Conservation (phyloP, 2,113 vertebrate species). For the Synchiropus splendidus region DNA sequence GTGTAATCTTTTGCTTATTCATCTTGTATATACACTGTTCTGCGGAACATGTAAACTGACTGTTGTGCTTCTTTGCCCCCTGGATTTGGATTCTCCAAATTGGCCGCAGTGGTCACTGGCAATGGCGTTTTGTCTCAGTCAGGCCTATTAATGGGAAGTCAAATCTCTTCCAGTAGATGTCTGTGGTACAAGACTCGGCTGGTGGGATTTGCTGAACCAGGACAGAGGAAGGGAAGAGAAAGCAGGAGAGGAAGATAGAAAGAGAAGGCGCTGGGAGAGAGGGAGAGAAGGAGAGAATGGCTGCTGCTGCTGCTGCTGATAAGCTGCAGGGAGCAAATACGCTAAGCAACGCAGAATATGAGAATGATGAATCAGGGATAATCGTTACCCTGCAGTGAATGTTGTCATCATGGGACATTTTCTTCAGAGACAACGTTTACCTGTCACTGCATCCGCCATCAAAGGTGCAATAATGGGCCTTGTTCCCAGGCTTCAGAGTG, state of each 20-base stretch:
- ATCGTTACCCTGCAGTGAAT: constrained; percentile 53
- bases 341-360: constrained; percentile 51
- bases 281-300: constrained; percentile 34
- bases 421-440: constrained; percentile 67
- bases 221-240: constrained; percentile 38
- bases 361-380: constrained; percentile 68
- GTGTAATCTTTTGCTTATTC: no score
- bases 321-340: constrained; percentile 54
- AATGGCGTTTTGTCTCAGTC: constrained; percentile 19
- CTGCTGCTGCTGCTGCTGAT: constrained; percentile 49
- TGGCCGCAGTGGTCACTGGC: constrained; percentile 36
- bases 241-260: constrained; percentile 11
- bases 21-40: no score
- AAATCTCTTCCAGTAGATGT: constrained; percentile 66
- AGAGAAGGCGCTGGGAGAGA: no score
- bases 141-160: constrained; percentile 64
- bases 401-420: constrained; percentile 63
- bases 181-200: constrained; percentile 55
- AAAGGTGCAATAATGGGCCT: constrained; percentile 16
- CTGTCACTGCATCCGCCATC: constrained; percentile 57
- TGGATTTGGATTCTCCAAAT: constrained; percentile 42
- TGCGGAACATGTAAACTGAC: no score
- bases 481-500: neutral
- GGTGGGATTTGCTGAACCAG: constrained; percentile 61
- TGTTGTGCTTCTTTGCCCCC: constrained; percentile 6